A percentile compares a stretch with the other conserved stretches of the same genome.
phyloP scores from a whole-genome alignment of 2,797 vertebrate genomes.

The Hypotaenidia philippensis region DNA sequence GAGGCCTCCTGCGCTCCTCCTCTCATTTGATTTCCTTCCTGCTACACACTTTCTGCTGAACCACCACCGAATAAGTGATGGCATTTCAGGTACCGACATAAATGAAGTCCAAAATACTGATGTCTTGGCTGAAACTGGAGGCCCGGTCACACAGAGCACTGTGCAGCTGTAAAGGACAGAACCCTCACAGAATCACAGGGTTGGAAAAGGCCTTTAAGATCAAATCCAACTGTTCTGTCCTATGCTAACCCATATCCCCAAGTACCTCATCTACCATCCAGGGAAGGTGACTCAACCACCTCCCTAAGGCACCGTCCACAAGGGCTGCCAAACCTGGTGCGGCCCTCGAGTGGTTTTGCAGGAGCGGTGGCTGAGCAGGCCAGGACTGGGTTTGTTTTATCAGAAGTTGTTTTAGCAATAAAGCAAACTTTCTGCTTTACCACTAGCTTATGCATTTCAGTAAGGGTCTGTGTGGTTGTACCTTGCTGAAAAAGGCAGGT shows the following conservation, averaged over 20 bases:
- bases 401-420: not conserved
- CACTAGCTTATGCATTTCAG: not conserved
- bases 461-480: not conserved
- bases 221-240: no score
- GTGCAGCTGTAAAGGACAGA: not conserved
- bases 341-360: not conserved
- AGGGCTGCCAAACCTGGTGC: not conserved
- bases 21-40: not conserved
- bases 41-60: accelerated
- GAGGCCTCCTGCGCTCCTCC: accelerated
- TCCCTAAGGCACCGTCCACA: not conserved
- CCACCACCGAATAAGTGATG: accelerated
- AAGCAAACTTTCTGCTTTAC: not conserved
- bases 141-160: not conserved
- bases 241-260: no score
- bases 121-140: not conserved
- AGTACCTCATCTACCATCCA: no score
- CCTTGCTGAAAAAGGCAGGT: not conserved
- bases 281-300: no score
- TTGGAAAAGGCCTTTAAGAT: no score
- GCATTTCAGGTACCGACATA: not conserved
- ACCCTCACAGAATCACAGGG: no score
- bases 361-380: not conserved
- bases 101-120: no score
- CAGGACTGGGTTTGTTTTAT: not conserved